Conservation (phyloP, 2,888 invertebrate species). For the Drosophila fungiperda region DNA sequence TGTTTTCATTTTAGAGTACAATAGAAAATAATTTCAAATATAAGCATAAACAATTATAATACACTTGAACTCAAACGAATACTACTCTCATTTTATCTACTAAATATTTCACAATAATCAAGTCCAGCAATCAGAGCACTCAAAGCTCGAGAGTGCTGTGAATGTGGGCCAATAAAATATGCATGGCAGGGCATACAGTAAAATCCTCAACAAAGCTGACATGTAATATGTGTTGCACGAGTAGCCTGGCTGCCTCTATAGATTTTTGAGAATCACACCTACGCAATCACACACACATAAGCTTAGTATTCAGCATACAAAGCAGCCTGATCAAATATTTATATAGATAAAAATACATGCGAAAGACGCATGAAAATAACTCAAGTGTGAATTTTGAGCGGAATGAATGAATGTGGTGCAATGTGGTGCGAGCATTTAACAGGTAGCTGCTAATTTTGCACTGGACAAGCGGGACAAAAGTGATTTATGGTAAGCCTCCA, state of each 20-base stretch:
- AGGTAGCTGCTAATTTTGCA: slow-evolving; percentile 56
- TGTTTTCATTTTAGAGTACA: not conserved
- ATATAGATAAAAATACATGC: slow-evolving; percentile 45
- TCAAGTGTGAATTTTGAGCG: slow-evolving; percentile 36
- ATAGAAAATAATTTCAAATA: not conserved
- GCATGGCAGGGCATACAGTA: slow-evolving; percentile 38
- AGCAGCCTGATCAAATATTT: slow-evolving; percentile 59
- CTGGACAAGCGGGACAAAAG: slow-evolving; percentile 27
- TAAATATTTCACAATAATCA: slow-evolving; percentile 61
- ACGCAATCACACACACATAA: slow-evolving; percentile 13
- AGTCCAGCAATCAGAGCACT: slow-evolving; percentile 54
- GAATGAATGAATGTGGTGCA: slow-evolving; percentile 31
- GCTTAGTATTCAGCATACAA: slow-evolving; percentile 35
- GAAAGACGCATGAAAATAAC: slow-evolving; percentile 52
- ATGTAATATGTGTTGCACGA: slow-evolving; percentile 47
- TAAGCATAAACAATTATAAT: not conserved
- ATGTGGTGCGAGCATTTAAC: slow-evolving; percentile 37
- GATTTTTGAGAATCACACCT: slow-evolving; percentile 19
- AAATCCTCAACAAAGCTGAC: slow-evolving; percentile 65
- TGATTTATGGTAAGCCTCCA: slow-evolving; percentile 52
- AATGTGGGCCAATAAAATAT: slow-evolving; percentile 49
- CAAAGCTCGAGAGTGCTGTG: slow-evolving; percentile 3
- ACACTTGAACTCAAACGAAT: not conserved
- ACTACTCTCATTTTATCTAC: slow-evolving; percentile 20
- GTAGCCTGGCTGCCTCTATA: not conserved